Conservation (phyloP, 2,888 invertebrate species). For the Acanthococcus lagerstroemiae region DNA sequence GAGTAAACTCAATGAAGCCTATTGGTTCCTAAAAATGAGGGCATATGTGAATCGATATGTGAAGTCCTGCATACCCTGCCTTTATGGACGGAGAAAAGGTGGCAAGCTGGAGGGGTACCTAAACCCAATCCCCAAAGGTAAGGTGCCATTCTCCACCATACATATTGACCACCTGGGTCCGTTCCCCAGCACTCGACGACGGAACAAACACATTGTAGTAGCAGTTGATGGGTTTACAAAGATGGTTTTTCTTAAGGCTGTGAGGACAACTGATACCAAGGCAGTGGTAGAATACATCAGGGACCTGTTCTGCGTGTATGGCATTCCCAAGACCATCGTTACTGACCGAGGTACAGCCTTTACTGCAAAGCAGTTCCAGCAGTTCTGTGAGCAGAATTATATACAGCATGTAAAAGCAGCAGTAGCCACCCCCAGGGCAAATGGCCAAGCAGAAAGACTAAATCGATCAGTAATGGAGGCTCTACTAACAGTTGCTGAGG, state of each 20-base stretch:
- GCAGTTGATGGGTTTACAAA: constrained; percentile 15
- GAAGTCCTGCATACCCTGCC: constrained; percentile 9
- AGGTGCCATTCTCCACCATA: background rate
- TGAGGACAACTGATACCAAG: constrained; percentile 8
- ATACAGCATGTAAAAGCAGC: constrained; percentile 21
- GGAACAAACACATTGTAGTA: background rate
- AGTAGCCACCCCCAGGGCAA: constrained; percentile 15
- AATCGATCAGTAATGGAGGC: too few relatives aligned
- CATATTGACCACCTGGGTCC: constrained; percentile 13
- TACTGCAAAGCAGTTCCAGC: constrained; percentile 13
- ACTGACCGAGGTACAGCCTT: constrained; percentile 26
- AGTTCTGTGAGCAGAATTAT: constrained; percentile 12
- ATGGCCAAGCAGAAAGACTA: too few relatives aligned
- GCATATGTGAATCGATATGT: constrained; percentile 1
- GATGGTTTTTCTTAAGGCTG: background rate
- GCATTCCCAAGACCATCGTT: constrained; percentile 11
- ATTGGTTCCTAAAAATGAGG: constrained; percentile 14
- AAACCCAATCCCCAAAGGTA: constrained; percentile 8
- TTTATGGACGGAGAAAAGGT: background rate
- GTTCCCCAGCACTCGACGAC: too few relatives aligned
- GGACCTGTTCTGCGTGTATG: constrained; percentile 20
- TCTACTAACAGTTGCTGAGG: background rate
- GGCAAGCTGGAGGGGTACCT: constrained; percentile 1
- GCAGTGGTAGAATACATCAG: constrained; percentile 8
- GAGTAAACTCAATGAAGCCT: background rate